Percentiles rank a stretch among this genome's conserved stretches.
phyloP scores from a whole-genome alignment of 2,797 vertebrate species.

The Rhabdophis nuchalis region DNA sequence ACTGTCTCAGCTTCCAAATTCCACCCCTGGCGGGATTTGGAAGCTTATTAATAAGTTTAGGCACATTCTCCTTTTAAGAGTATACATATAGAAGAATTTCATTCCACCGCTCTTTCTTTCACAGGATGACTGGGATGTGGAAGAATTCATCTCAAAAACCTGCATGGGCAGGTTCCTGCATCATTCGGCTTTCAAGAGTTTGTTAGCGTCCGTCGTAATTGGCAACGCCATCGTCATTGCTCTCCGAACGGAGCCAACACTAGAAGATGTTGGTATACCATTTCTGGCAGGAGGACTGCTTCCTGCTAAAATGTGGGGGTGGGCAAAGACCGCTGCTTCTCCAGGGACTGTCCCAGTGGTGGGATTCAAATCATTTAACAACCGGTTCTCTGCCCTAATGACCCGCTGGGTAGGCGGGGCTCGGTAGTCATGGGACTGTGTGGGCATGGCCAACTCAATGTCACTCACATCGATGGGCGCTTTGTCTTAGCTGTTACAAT shows the following conservation, averaged over 20 bases:
- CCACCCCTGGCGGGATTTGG: too few species aligned
- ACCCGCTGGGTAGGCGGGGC: too few species aligned
- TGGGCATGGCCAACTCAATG: too few species aligned
- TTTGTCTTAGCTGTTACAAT: too few species aligned
- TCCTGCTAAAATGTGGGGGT: neutral
- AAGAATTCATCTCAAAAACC: constrained; percentile 41
- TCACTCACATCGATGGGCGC: too few species aligned
- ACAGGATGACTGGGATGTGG: constrained; percentile 57
- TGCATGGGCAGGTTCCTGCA: constrained; percentile 39
- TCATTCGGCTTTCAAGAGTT: constrained; percentile 44
- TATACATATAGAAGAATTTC: too few species aligned
- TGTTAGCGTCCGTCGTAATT: constrained; percentile 39
- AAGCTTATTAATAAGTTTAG: too few species aligned
- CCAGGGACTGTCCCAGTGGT: neutral
- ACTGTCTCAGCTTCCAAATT: too few species aligned
- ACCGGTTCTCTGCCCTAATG: too few species aligned
- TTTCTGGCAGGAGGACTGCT: neutral
- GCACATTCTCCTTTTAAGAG: too few species aligned
- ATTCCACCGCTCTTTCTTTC: neutral
- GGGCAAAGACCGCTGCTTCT: neutral
- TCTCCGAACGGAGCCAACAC: constrained; percentile 33
- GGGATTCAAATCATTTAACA: too few species aligned
- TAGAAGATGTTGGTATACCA: constrained; percentile 39
- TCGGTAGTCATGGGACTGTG: too few species aligned
- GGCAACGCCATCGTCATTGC: constrained; percentile 33